These are phyloP conservation scores for Enteromius trimaculatus DNA, from an alignment of 2,797 vertebrate genomes.

Conservation along the genomic window DNA sequence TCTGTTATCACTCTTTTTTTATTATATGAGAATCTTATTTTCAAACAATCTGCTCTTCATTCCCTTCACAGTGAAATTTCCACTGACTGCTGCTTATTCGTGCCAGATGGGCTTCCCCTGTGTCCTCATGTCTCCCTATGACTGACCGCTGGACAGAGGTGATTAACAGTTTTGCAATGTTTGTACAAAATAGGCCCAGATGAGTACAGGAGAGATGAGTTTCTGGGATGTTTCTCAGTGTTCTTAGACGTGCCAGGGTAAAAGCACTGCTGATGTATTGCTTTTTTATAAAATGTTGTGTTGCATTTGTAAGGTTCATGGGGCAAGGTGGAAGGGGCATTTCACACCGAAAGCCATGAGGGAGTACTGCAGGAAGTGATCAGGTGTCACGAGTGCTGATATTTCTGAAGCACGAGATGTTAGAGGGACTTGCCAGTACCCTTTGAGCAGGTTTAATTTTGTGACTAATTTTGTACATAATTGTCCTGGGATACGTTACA, in stretches of 20 bases:
- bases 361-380: too few relatives aligned
- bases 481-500: too few relatives aligned
- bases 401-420: too few relatives aligned
- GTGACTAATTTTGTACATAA: too few relatives aligned
- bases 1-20: constrained; percentile 29
- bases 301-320: too few relatives aligned
- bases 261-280: not conserved
- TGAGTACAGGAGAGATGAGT: not conserved
- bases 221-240: not conserved
- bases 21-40: not conserved
- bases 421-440: too few relatives aligned
- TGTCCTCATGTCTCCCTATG: not conserved
- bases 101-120: not conserved
- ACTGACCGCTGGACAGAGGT: not conserved
- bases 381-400: too few relatives aligned
- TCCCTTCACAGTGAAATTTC: not conserved
- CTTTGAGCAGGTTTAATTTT: too few relatives aligned
- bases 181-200: not conserved
- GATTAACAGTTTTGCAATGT: not conserved
- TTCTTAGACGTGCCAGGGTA: not conserved
- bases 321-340: too few relatives aligned
- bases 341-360: too few relatives aligned
- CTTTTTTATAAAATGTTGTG: not conserved
- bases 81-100: not conserved
- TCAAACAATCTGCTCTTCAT: not conserved